Conservation (phyloP, 2,113 vertebrate species). For the Sorex fumeus region DNA sequence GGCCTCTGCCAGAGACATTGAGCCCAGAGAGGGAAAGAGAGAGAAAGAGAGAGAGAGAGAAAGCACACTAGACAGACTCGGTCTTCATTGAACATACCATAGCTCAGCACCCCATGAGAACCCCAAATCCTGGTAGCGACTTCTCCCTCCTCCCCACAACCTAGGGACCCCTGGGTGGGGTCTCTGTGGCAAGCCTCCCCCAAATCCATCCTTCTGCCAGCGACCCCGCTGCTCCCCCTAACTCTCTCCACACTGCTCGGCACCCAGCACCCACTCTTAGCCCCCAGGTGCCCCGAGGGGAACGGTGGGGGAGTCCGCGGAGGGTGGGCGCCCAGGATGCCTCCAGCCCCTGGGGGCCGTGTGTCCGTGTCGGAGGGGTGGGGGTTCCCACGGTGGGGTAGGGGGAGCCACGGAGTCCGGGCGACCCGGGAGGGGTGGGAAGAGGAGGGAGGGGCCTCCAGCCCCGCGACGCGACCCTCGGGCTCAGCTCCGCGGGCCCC, state of each 20-base stretch:
- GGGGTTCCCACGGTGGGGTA: no score
- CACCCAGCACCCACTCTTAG: background rate
- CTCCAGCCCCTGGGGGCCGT: background rate
- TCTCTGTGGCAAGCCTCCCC: background rate
- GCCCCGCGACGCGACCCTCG: background rate
- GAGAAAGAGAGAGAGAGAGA: no score
- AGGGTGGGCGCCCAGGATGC: no score
- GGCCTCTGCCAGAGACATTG: no score
- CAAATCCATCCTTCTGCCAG: background rate
- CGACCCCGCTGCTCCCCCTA: accelerated
- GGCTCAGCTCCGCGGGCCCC: background rate
- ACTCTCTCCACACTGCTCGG: background rate
- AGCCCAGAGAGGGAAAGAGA: no score
- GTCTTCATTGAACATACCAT: no score
- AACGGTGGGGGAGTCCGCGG: no score
- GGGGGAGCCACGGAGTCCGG: no score
- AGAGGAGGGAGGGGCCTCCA: background rate
- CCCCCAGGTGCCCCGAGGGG: background rate
- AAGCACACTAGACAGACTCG: no score
- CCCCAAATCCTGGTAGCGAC: no score
- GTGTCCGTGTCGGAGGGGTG: background rate
- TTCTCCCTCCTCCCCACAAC: background rate
- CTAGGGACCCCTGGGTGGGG: background rate
- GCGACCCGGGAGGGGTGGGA: background rate
- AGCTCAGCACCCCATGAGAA: no score